Conservation (phyloP, 2,888 invertebrate species). For the Phalera bucephala region DNA sequence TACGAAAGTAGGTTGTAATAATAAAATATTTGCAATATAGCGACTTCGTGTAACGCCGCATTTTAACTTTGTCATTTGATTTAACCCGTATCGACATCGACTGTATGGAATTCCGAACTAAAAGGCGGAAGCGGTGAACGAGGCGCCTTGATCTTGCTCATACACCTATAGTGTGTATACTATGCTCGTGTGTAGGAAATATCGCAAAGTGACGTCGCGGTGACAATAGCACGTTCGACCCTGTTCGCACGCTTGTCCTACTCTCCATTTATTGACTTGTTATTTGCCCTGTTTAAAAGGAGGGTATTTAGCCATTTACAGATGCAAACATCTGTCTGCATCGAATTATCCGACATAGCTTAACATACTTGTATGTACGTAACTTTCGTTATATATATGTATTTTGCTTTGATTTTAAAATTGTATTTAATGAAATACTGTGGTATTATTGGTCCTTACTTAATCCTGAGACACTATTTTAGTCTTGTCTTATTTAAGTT, state of each 20-base stretch:
- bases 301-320: constrained; percentile 54
- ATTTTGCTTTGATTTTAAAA: too few relatives aligned
- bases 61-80: constrained; percentile 38
- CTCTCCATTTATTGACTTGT: constrained; percentile 71
- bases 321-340: constrained; percentile 29
- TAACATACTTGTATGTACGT: too few relatives aligned
- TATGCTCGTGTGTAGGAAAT: constrained; percentile 47
- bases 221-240: constrained; percentile 72
- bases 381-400: too few relatives aligned
- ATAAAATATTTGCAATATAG: constrained; percentile 33
- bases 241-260: constrained; percentile 74
- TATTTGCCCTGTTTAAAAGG: constrained; percentile 55
- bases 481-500: too few relatives aligned
- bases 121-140: constrained; percentile 69
- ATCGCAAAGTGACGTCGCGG: constrained; percentile 56
- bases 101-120: constrained; percentile 56
- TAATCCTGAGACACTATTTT: too few relatives aligned
- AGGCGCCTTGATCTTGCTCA: constrained; percentile 71
- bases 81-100: constrained; percentile 33
- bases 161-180: constrained; percentile 24
- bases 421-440: too few relatives aligned
- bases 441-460: too few relatives aligned
- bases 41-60: constrained; percentile 15
- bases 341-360: too few relatives aligned
- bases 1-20: constrained; percentile 26